A percentile compares a stretch with the other conserved stretches of the same genome.
phyloP scores from a whole-genome alignment of 2,888 invertebrate species.

The Apoderus coryli region DNA sequence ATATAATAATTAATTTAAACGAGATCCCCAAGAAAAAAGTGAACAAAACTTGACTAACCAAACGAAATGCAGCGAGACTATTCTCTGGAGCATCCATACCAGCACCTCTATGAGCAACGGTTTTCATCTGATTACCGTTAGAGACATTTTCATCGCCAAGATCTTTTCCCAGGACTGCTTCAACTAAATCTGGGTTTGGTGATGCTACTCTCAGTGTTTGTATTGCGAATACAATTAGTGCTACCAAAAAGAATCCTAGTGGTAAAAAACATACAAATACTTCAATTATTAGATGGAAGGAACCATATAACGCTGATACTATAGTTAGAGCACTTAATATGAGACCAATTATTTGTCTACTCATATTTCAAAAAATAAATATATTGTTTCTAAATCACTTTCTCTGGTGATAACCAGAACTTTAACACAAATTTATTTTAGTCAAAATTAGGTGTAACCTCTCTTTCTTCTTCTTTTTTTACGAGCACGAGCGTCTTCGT shows the following conservation, averaged over 20 bases:
- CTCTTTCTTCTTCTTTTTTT: too few species aligned
- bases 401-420: too few species aligned
- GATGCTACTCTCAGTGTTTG: conserved; percentile 40
- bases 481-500: too few species aligned
- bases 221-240: conserved; percentile 20
- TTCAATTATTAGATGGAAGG: conserved; percentile 24
- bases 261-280: conserved; percentile 24
- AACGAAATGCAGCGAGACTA: conserved; percentile 55
- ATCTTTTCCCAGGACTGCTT: conserved; percentile 36
- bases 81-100: conserved; percentile 70
- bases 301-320: conserved; percentile 22
- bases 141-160: conserved; percentile 36
- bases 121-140: conserved; percentile 39
- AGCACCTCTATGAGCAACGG: conserved; percentile 63
- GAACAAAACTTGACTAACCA: conserved; percentile 32
- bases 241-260: conserved; percentile 24
- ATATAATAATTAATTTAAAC: too few species aligned
- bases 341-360: conserved; percentile 16
- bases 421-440: too few species aligned
- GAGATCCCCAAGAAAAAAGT: too few species aligned
- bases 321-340: conserved; percentile 20
- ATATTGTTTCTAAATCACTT: too few species aligned
- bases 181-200: conserved; percentile 32
- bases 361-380: too few species aligned
- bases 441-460: too few species aligned